Conservation (phyloP, 2,797 vertebrate species). For the Liasis olivaceus region DNA sequence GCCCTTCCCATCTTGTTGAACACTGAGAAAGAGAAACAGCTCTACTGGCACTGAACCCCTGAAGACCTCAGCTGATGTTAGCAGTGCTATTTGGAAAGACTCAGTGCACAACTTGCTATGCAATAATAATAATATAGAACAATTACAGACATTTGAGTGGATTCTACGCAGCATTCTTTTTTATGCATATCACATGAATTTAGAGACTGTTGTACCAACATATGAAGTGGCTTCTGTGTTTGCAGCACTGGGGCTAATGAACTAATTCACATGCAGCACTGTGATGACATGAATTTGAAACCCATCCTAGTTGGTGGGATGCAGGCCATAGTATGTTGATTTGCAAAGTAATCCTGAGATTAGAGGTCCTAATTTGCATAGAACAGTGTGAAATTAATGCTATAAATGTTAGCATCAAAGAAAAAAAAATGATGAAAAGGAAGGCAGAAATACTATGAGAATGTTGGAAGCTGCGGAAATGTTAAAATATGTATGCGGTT, state of each 20-base stretch:
- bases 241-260: not conserved
- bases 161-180: too few species aligned
- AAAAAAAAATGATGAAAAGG: not conserved
- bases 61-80: too few species aligned
- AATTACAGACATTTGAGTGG: too few species aligned
- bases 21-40: too few species aligned
- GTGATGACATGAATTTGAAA: not conserved
- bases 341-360: not conserved
- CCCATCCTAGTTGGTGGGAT: not conserved
- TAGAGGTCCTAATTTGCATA: not conserved
- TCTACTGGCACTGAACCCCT: too few species aligned
- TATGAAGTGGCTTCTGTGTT: not conserved
- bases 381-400: not conserved
- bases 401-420: not conserved
- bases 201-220: too few species aligned
- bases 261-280: not conserved
- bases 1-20: too few species aligned
- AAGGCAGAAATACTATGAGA: not conserved
- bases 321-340: not conserved
- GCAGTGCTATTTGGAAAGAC: too few species aligned
- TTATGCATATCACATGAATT: too few species aligned
- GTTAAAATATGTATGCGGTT: not conserved
- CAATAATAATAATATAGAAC: too few species aligned
- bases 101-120: too few species aligned
- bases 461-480: not conserved